phyloP scores from a whole-genome alignment of 2,113 vertebrate species.

The Semicossyphus pulcher region DNA sequence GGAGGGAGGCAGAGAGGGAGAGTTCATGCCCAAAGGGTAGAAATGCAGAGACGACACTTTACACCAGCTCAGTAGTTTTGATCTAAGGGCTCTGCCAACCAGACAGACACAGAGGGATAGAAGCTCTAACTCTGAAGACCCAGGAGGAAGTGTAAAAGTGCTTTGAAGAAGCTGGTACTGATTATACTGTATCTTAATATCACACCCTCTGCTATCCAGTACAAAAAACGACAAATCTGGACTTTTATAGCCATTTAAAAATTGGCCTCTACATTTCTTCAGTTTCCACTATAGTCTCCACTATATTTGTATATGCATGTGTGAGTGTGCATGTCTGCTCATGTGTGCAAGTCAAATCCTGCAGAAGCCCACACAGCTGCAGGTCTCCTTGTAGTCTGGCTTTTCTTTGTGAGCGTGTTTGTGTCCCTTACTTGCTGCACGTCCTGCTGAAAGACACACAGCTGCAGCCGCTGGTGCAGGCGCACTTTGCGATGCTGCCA shows the following conservation, averaged over 20 bases:
- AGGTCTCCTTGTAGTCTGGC: neutral
- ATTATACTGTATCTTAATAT: conserved; percentile 36
- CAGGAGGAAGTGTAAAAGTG: conserved; percentile 28
- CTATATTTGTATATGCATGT: neutral
- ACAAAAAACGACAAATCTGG: neutral
- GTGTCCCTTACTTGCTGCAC: conserved; percentile 90
- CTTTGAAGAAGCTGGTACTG: conserved; percentile 44
- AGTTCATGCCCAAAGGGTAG: conserved; percentile 49
- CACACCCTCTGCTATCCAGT: neutral
- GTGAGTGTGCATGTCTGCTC: neutral
- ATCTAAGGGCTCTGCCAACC: conserved; percentile 47
- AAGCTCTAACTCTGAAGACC: conserved; percentile 17
- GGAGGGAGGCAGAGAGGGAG: neutral
- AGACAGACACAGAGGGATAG: conserved; percentile 24
- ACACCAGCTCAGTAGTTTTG: conserved; percentile 52
- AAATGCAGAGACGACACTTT: conserved; percentile 30
- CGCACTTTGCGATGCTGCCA: conserved; percentile 99
- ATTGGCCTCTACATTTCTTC: neutral
- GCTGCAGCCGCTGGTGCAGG: conserved; percentile 95
- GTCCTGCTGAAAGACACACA: conserved; percentile 98
- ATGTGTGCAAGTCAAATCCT: neutral
- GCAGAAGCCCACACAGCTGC: neutral
- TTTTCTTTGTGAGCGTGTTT: neutral
- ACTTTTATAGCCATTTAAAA: neutral
- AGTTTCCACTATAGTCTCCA: neutral